phyloP scores from a whole-genome alignment of 2,797 vertebrate species.

The Uromys caudimaculatus region DNA sequence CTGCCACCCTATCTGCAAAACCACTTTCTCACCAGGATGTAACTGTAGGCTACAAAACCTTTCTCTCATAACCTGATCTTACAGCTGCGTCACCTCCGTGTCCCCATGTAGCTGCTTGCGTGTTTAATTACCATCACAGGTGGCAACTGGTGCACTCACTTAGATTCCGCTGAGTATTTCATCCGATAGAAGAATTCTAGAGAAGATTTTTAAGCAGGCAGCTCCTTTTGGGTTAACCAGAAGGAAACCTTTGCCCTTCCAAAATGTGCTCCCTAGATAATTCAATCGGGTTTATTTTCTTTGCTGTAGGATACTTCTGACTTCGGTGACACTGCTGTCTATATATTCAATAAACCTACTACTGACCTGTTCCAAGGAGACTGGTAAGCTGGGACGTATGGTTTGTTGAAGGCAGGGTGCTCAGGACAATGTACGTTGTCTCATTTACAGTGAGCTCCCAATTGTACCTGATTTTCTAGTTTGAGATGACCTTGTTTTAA shows the following conservation, averaged over 20 bases:
- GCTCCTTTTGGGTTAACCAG: conserved; percentile 40
- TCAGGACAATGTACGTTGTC: neutral
- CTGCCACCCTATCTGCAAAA: neutral
- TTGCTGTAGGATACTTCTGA: conserved; percentile 88
- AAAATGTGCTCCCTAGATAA: conserved; percentile 37
- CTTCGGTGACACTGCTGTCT: conserved; percentile 88
- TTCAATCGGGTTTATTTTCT: conserved; percentile 63
- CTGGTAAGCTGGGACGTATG: conserved; percentile 85
- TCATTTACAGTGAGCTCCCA: conserved; percentile 22
- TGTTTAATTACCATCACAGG: neutral
- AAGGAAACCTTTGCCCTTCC: conserved; percentile 55
- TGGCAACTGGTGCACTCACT: neutral
- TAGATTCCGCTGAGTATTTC: conserved; percentile 50
- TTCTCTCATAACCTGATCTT: conserved; percentile 13
- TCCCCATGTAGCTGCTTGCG: neutral
- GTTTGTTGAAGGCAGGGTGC: conserved; percentile 44
- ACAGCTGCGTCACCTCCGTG: neutral
- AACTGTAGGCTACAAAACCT: neutral
- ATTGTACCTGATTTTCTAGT: conserved; percentile 2
- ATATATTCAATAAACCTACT: conserved; percentile 91
- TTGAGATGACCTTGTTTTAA: conserved; percentile 57
- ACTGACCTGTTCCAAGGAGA: conserved; percentile 89
- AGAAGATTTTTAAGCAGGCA: conserved; percentile 58
- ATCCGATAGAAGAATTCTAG: conserved; percentile 37
- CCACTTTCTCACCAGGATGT: neutral